These are phyloP conservation scores for Neotoma lepida DNA, from an alignment of 2,113 vertebrate genomes.

Conservation along the genomic window DNA sequence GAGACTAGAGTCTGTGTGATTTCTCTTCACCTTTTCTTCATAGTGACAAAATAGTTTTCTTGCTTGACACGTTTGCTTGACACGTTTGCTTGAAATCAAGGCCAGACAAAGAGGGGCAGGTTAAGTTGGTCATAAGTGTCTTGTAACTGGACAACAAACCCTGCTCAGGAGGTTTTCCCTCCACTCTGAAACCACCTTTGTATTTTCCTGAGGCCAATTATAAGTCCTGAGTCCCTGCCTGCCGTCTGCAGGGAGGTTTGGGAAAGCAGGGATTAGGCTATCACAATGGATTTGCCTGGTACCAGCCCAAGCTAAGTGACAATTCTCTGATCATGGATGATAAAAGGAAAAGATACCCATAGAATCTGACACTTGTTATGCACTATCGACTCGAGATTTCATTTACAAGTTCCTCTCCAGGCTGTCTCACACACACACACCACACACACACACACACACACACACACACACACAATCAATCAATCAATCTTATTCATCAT, in stretches of 20 bases:
- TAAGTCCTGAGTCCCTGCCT: neutral
- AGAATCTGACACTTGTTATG: neutral
- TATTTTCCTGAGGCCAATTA: neutral
- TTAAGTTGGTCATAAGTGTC: neutral
- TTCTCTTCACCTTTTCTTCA: conserved; percentile 44
- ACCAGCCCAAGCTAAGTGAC: neutral
- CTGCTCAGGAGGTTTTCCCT: neutral
- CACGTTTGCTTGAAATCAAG: neutral
- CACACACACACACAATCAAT: neutral
- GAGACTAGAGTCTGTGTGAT: neutral
- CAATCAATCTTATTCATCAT: neutral
- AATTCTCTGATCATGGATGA: neutral
- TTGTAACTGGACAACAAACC: conserved; percentile 36
- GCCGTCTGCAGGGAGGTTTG: neutral
- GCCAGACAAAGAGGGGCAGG: neutral
- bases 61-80: neutral
- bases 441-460: neutral
- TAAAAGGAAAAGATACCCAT: neutral
- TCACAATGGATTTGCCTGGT: neutral
- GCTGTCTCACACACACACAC: neutral
- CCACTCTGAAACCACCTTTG: neutral
- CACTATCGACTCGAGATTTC: neutral
- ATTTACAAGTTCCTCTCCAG: neutral
- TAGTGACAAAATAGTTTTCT: conserved; percentile 9
- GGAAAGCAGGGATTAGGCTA: neutral